A percentile compares a stretch with the other conserved stretches of the same genome.
Evolutionary conservation across 2,888 invertebrate genomes (phyloP).

Genomic region (Pharmacophagus antenor): DNA sequence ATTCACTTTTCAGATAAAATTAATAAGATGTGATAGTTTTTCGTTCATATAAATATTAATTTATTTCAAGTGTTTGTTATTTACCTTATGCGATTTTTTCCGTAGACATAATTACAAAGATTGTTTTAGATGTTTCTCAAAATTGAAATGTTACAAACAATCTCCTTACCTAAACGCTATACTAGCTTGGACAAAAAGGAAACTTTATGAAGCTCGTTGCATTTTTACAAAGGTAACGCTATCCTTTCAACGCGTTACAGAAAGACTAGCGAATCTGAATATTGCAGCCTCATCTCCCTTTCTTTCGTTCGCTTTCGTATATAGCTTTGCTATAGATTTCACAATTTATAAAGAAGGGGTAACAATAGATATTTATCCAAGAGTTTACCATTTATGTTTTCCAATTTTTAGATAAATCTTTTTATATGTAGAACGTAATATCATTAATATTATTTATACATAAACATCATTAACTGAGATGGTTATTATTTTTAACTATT

Average conservation of each 20-base stretch:
- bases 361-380: constrained; percentile 21
- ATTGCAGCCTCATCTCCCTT: constrained; percentile 28
- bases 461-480: too few relatives aligned
- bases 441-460: neutral
- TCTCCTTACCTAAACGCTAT: neutral
- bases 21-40: neutral
- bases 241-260: constrained; percentile 20
- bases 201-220: constrained; percentile 11
- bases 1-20: neutral
- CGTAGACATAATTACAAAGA: neutral
- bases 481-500: too few relatives aligned
- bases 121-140: neutral
- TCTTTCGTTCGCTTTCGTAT: constrained; percentile 21
- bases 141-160: constrained; percentile 11
- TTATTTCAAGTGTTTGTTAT: too few relatives aligned
- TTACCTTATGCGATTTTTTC: neutral
- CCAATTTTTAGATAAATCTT: neutral
- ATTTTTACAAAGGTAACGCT: constrained; percentile 28
- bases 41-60: too few relatives aligned
- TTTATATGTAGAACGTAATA: neutral
- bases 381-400: constrained; percentile 7
- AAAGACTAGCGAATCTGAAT: constrained; percentile 25
- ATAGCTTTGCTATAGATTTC: constrained; percentile 15
- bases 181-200: constrained; percentile 14
- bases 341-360: constrained; percentile 16